Evolutionary conservation across 2,888 invertebrate species (phyloP), one percentile per base, ranked within the genome.

Genomic region (Noctua comes): DNA sequence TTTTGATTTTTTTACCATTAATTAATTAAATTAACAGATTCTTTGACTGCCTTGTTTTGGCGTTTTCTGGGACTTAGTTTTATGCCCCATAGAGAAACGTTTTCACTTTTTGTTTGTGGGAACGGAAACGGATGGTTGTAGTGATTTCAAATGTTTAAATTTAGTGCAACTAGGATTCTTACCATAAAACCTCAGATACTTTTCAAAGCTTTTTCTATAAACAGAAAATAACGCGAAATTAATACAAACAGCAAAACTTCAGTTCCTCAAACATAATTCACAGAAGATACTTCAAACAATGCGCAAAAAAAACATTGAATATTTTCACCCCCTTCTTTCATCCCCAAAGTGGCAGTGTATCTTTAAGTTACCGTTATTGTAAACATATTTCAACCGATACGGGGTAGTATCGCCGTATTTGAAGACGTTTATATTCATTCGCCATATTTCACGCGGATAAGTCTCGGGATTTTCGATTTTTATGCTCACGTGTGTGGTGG

Each of bases 361-460:
- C 91, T 90, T 87, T 83, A 82, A 91, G 87, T 90, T 89, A 88
- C 84, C 89, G 91, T 94, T 95, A 95, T 95, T 95, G 95, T 95
- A 92, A 95, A 94, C 95, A 95, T 95, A 95, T 95, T 94, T 95
- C 94, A 95, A 91, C 90, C 91, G 91, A 94, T 94, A 93, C 92
- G 83, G 89, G 92, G 46, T 86, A 77, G 79, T 84, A 85, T 83
- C 83, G 90, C 83, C 89, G 83, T 92, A 91, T 92, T 89, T 90
- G 84, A 80, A 88, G 82, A 83, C 92, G 90, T 93, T 92, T 92
- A 91, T 93, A 93, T 93, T 93, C 93, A 93, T 93, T 91, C 89
- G 73, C 89, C 91, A 92, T 92, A 90, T 91, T 88, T 91, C 82
- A 88, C 82, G 76, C 72, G 89, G 77, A 77, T 89, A 87, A 86